phyloP scores from a whole-genome alignment of 1,140 invertebrate species.

The Papilio helenus region DNA sequence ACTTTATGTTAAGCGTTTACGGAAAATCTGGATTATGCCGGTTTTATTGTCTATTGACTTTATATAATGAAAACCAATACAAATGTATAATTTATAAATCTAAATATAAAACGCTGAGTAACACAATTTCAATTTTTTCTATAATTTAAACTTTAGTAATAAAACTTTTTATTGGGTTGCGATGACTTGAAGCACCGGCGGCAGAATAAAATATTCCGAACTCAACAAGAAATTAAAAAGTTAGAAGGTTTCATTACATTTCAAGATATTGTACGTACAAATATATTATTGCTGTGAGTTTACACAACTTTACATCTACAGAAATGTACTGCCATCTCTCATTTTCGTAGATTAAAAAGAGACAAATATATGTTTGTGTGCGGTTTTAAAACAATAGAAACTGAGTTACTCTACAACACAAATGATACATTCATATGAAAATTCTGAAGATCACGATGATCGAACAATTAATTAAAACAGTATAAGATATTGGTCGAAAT shows the following conservation, averaged over 20 bases:
- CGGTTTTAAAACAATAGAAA: background rate
- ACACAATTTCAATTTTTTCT: constrained; percentile 18
- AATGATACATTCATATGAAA: too few species aligned
- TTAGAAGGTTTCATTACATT: constrained; percentile 12
- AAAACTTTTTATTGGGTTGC: constrained; percentile 25
- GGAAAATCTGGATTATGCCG: too few species aligned
- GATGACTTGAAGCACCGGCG: constrained; percentile 19
- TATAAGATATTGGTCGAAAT: too few species aligned
- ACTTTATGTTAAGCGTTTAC: too few species aligned
- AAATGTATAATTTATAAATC: background rate
- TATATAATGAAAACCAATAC: too few species aligned
- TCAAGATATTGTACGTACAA: background rate
- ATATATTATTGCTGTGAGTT: background rate
- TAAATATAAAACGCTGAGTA: constrained; percentile 14
- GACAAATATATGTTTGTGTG: background rate
- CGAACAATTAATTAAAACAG: too few species aligned
- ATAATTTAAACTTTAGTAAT: constrained; percentile 24
- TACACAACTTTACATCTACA: background rate
- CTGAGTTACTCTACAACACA: too few species aligned
- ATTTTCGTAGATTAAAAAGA: background rate
- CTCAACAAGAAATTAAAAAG: constrained; percentile 10
- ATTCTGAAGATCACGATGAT: too few species aligned
- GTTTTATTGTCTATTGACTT: too few species aligned
- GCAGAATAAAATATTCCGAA: constrained; percentile 7
- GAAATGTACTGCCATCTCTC: background rate